Conservation (phyloP, 1,140 invertebrate genomes). For the Saccostrea echinata region DNA sequence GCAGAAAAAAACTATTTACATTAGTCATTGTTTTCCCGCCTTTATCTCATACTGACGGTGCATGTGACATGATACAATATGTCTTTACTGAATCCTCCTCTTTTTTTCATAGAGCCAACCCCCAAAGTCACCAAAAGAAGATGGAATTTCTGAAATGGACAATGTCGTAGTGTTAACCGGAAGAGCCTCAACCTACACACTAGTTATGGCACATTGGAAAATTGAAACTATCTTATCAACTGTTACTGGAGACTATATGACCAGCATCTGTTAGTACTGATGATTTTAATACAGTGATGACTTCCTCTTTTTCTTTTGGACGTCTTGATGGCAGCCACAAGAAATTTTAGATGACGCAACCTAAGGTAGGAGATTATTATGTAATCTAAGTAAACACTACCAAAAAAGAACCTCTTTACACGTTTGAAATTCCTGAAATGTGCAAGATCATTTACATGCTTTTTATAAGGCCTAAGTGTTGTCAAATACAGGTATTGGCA, state of each 20-base stretch:
- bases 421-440: conserved; percentile 14
- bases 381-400: conserved; percentile 19
- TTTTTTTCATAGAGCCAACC: not conserved
- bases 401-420: conserved; percentile 4
- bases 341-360: conserved; percentile 17
- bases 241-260: not conserved
- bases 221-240: conserved; percentile 5
- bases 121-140: not conserved
- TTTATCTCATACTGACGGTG: conserved; percentile 4
- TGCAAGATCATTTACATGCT: conserved; percentile 14
- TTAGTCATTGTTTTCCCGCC: conserved; percentile 20
- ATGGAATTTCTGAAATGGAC: not conserved
- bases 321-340: not conserved
- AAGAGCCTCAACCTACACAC: not conserved
- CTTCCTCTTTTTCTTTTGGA: not conserved
- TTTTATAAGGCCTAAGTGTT: conserved; percentile 24
- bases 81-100: not conserved
- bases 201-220: not conserved
- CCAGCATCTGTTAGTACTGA: not conserved
- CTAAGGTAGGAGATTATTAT: conserved; percentile 10
- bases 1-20: conserved; percentile 21
- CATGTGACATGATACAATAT: not conserved
- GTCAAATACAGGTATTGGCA: conserved; percentile 16
- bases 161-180: not conserved
- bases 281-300: not conserved